Conservation (phyloP, 2,797 vertebrate species). For the Emys orbicularis region DNA sequence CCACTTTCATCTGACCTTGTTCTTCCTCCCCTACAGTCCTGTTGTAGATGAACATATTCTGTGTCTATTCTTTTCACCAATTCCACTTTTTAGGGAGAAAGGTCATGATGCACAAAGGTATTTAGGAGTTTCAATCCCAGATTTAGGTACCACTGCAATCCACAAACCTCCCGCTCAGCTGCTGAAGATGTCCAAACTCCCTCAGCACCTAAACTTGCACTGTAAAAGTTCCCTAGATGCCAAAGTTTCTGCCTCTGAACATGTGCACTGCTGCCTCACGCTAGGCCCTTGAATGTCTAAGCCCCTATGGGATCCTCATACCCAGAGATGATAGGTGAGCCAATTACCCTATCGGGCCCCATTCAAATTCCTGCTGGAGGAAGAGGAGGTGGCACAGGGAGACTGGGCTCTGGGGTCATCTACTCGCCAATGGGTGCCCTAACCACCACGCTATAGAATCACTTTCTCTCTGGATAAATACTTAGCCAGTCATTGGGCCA, state of each 20-base stretch:
- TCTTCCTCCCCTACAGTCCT: neutral
- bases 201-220: neutral
- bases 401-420: neutral
- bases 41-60: neutral
- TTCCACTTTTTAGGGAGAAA: neutral
- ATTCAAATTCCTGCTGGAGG: neutral
- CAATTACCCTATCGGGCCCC: neutral
- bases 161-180: neutral
- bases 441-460: neutral
- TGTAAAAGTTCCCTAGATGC: neutral
- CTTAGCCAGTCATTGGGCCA: neutral
- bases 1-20: neutral
- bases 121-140: too few species aligned
- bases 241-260: neutral
- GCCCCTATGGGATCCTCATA: neutral
- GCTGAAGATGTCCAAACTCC: neutral
- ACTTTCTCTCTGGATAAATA: neutral
- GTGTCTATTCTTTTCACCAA: neutral
- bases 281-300: neutral
- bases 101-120: neutral
- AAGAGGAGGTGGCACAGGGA: neutral
- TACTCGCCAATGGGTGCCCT: neutral
- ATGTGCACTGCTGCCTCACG: neutral
- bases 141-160: too few species aligned
- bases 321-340: neutral